Evolutionary conservation across 1,140 invertebrate species (phyloP), one percentile per base, ranked within the genome.

Genomic region (Probaryconus sp.): DNA sequence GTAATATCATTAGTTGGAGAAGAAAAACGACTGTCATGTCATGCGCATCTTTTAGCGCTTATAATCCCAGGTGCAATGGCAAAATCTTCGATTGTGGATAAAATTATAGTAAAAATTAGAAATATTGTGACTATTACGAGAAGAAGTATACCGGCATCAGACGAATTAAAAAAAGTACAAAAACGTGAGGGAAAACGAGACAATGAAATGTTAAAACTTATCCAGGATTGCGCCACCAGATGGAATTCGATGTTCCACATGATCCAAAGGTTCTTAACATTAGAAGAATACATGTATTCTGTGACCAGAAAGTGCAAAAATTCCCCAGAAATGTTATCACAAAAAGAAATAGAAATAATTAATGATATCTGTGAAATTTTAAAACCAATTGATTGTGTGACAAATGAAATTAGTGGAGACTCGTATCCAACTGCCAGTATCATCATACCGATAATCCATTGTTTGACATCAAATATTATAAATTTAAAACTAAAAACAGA

Each of bases 391-490:
- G 81, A 85, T 76, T 74, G 77, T 56, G 85, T 80, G 4, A 88
- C 83, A 1, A 85, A 77, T 24, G 83, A 86, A 79, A 70, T 88
- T 0, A 86, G 83, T 17, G 83, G 81, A 1, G 82, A 87, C 72
- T 81, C 82, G 53, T 88, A 88, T 65, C 82, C 78, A 40, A 81
- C 86, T 10, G 81, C 76, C 14, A 84, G 84, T 30, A 83, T 83
- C 50, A 55, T 85, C 0, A 88, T 88, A 37, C 84, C 85, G 18
- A 72, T 88, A 45, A 67, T 87, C 5, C 78, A 76, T 26, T 85
- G 82, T 51, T 67, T 87, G 30, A 26, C 79, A 26, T 81, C 45
- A 18, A 81, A 82, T 69, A 13, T 87, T n/a, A 50, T 63, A 37
- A 64, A 65, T 28, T 56, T 61, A 7, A 77, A 82, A 30, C 48